Evolutionary conservation across 2,888 invertebrate genomes (phyloP).

Genomic region (Lepetodrilus schrolli): DNA sequence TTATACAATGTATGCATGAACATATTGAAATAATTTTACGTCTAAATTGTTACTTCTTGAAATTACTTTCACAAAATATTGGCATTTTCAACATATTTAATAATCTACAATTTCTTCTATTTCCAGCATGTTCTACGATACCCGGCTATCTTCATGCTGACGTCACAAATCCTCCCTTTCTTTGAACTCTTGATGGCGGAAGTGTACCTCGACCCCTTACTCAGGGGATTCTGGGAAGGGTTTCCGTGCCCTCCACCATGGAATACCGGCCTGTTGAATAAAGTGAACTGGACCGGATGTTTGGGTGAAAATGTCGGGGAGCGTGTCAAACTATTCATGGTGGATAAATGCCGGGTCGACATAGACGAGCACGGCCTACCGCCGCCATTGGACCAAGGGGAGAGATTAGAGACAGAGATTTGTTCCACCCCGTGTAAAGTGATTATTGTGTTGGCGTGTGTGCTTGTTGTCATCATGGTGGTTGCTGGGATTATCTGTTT

Average conservation of each 20-base stretch:
- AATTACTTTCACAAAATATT: no score
- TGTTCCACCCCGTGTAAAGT: slow-evolving; percentile 43
- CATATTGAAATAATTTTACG: neutral
- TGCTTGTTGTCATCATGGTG: slow-evolving; percentile 40
- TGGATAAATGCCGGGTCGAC: slow-evolving; percentile 48
- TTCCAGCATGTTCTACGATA: slow-evolving; percentile 5
- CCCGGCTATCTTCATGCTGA: slow-evolving; percentile 24
- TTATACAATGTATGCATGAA: no score
- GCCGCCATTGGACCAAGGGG: slow-evolving; percentile 21
- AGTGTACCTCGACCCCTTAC: slow-evolving; percentile 41
- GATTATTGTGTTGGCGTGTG: slow-evolving; percentile 41
- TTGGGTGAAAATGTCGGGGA: slow-evolving; percentile 45
- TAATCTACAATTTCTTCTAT: no score
- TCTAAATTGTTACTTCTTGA: neutral
- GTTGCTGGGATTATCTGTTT: slow-evolving; percentile 39
- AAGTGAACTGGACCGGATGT: slow-evolving; percentile 50
- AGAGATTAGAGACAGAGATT: slow-evolving; percentile 38
- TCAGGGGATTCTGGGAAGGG: slow-evolving; percentile 46
- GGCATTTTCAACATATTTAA: no score
- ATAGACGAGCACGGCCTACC: slow-evolving; percentile 32
- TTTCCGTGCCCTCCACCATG: slow-evolving; percentile 54
- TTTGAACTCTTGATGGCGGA: slow-evolving; percentile 34
- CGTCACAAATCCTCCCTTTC: slow-evolving; percentile 17
- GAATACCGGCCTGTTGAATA: slow-evolving; percentile 44
- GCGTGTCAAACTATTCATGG: slow-evolving; percentile 45